Percentiles rank a stretch among this genome's conserved stretches.
Evolutionary conservation across 2,888 invertebrate genomes (phyloP).

Genomic region (Orthosia incerta): DNA sequence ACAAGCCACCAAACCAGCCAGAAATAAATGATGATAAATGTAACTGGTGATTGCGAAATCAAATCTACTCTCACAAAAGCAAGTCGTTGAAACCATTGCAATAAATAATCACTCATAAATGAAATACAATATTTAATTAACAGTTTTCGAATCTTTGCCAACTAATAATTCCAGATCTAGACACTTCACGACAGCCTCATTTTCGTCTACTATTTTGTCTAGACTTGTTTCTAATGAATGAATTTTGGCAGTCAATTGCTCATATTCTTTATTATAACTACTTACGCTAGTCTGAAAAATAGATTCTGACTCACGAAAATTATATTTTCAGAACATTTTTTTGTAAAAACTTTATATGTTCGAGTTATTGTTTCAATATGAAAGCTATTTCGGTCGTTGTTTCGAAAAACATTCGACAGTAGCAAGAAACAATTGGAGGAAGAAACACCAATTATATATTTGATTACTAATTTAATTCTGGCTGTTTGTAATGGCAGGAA

Average conservation of each 20-base stretch:
- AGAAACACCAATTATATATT: conserved; percentile 20
- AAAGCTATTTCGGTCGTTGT: background rate
- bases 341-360: conserved; percentile 24
- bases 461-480: conserved; percentile 23
- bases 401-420: background rate
- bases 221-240: conserved; percentile 74
- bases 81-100: conserved; percentile 16
- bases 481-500: conserved; percentile 31
- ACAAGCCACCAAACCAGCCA: background rate
- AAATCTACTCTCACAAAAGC: conserved; percentile 9
- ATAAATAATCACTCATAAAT: conserved; percentile 44
- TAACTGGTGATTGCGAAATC: conserved; percentile 11
- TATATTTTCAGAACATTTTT: conserved; percentile 38
- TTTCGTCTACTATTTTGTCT: conserved; percentile 67
- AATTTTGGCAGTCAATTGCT: conserved; percentile 71
- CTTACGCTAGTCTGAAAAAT: conserved; percentile 56
- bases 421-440: conserved; percentile 36
- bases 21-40: conserved; percentile 24
- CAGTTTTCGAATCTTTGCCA: conserved; percentile 42
- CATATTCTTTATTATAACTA: conserved; percentile 64
- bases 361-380: conserved; percentile 12
- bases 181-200: conserved; percentile 49
- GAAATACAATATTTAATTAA: conserved; percentile 38
- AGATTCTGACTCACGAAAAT: conserved; percentile 52
- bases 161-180: conserved; percentile 49